Evolutionary conservation across 1,140 invertebrate species (phyloP).

Genomic region (Mylabris phalerata): DNA sequence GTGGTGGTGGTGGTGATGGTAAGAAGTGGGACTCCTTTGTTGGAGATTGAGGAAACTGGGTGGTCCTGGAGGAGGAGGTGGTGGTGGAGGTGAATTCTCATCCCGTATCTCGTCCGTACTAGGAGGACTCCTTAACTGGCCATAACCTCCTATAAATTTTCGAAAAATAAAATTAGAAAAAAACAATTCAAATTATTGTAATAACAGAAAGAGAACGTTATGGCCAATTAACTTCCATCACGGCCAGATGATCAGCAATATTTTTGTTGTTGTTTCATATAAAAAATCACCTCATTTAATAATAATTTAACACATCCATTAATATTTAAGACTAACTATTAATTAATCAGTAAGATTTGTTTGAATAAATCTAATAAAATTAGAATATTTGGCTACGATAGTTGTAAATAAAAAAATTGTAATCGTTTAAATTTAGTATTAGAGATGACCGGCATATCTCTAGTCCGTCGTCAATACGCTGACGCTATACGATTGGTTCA

Average conservation of each 20-base stretch:
- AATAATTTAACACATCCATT: not conserved
- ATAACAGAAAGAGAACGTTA: not conserved
- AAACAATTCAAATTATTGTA: not conserved
- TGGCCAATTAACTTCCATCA: not conserved
- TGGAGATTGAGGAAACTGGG: slow-evolving; percentile 28
- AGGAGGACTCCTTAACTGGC: slow-evolving; percentile 48
- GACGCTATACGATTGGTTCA: slow-evolving; percentile 3
- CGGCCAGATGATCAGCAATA: not conserved
- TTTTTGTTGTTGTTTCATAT: not conserved
- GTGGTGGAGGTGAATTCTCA: slow-evolving; percentile 45
- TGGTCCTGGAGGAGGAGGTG: slow-evolving; percentile 40
- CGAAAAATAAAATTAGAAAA: not conserved
- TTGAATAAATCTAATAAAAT: too few species aligned
- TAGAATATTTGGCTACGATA: too few species aligned
- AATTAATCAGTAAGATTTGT: not conserved
- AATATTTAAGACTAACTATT: not conserved
- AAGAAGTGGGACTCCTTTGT: slow-evolving; percentile 35
- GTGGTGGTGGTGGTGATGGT: too few species aligned
- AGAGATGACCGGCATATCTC: slow-evolving; percentile 2
- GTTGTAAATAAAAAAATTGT: too few species aligned
- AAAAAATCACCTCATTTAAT: not conserved
- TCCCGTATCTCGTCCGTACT: slow-evolving; percentile 47
- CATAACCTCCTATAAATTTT: slow-evolving; percentile 47
- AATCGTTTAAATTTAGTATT: not conserved
- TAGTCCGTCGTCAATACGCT: too few species aligned